phyloP scores from a whole-genome alignment of 2,797 vertebrate genomes.

The Anguilla obscura region DNA sequence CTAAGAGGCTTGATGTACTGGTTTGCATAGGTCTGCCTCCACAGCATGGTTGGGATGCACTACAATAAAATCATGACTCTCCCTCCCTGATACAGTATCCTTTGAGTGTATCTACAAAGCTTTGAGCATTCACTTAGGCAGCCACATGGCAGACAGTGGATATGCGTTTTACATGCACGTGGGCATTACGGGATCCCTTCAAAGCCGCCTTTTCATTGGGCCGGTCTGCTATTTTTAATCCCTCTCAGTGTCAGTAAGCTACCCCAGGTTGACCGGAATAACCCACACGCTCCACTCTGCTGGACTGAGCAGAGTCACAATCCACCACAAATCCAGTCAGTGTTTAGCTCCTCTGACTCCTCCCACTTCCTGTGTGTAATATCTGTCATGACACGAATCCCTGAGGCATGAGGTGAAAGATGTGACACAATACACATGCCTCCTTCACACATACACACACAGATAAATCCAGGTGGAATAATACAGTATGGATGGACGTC shows the following conservation, averaged over 20 bases:
- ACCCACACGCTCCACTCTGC: neutral
- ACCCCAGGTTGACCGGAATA: neutral
- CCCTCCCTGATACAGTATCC: neutral
- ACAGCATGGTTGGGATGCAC: neutral
- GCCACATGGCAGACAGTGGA: neutral
- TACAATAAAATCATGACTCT: neutral
- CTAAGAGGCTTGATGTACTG: neutral
- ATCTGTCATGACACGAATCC: neutral
- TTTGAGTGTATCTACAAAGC: neutral
- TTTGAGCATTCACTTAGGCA: neutral
- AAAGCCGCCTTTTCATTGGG: neutral
- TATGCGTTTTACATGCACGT: neutral
- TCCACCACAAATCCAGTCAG: neutral
- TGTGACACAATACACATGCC: neutral
- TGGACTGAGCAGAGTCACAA: neutral
- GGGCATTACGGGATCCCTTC: neutral
- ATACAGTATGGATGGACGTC: neutral
- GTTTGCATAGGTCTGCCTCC: neutral
- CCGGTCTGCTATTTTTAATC: neutral
- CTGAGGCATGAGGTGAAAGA: neutral
- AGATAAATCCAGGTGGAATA: neutral
- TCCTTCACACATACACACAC: neutral
- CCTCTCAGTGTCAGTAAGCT: conserved; percentile 7
- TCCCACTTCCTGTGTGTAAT: neutral
- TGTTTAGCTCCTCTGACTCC: neutral